These are phyloP conservation scores for Apteryx mantelli DNA, from an alignment of 2,113 vertebrate species.

Conservation along the genomic window DNA sequence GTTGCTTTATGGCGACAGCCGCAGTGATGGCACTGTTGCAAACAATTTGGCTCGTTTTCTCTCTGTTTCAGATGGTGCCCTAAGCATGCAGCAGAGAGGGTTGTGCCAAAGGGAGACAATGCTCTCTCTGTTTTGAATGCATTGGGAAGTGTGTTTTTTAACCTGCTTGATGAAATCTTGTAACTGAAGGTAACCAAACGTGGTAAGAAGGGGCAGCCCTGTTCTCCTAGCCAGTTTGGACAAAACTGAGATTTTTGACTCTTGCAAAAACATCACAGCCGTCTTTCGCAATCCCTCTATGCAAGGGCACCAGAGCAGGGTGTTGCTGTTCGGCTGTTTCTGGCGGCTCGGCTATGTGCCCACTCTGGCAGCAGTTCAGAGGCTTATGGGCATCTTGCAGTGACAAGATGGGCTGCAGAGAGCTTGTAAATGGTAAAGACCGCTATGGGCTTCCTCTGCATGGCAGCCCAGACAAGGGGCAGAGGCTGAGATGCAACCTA, in stretches of 20 bases:
- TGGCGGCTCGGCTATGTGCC: not conserved
- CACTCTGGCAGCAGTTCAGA: accelerated
- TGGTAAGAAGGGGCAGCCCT: not conserved
- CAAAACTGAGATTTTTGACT: not conserved
- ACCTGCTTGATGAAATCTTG: slow-evolving; percentile 29
- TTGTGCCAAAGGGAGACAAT: slow-evolving; percentile 37
- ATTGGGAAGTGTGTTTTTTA: slow-evolving; percentile 5
- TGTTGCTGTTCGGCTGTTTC: not conserved
- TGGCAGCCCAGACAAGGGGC: not conserved
- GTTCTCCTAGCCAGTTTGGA: not conserved
- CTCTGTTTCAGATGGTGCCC: not conserved
- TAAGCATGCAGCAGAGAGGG: not conserved
- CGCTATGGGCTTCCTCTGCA: not conserved
- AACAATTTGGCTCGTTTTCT: slow-evolving; percentile 5
- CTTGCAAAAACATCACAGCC: not conserved
- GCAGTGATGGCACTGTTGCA: not conserved
- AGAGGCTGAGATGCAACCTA: not conserved
- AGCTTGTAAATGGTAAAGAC: not conserved
- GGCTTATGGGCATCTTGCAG: not conserved
- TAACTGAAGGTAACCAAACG: not conserved
- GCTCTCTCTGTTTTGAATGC: not conserved
- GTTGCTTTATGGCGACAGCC: slow-evolving; percentile 3
- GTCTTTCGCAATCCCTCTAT: not conserved
- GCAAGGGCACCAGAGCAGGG: not conserved
- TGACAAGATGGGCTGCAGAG: not conserved